Percentiles rank a stretch among this genome's conserved stretches.
Conservation (phyloP, 2,888 invertebrate species). For the Gibbula magus region DNA sequence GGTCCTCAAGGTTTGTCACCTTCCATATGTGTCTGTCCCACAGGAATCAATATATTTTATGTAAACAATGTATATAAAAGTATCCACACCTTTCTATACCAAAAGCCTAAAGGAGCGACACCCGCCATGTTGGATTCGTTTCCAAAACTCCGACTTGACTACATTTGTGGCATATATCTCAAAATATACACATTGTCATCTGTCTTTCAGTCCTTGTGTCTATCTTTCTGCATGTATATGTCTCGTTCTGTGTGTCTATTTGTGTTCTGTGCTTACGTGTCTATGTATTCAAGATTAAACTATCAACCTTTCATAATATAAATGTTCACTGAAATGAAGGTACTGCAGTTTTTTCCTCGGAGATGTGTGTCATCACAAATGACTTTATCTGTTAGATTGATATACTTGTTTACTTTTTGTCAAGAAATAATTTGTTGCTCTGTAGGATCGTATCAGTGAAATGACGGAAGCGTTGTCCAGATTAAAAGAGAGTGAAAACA, state of each 20-base stretch:
- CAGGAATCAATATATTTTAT: neutral
- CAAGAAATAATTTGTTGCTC: neutral
- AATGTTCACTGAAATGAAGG: neutral
- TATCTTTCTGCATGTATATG: constrained; percentile 9
- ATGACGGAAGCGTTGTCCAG: constrained; percentile 52
- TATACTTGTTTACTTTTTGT: neutral
- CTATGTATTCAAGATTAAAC: neutral
- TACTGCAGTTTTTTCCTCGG: no score
- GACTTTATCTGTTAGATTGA: neutral
- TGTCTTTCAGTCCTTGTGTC: neutral
- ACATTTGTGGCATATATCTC: neutral
- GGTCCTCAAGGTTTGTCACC: constrained; percentile 51
- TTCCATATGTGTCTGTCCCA: neutral
- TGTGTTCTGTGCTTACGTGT: no score
- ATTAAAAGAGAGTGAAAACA: constrained; percentile 52
- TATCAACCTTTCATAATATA: no score
- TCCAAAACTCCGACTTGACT: no score
- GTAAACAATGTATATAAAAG: no score
- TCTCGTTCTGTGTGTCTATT: neutral
- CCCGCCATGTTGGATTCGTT: no score
- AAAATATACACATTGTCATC: neutral
- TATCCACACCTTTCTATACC: no score
- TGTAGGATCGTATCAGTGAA: constrained; percentile 57
- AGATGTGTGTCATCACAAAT: neutral
- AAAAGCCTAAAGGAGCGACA: no score